Base-by-base conservation (phyloP, 2,888 invertebrate genomes). In the Machimus rusticus region DNA sequence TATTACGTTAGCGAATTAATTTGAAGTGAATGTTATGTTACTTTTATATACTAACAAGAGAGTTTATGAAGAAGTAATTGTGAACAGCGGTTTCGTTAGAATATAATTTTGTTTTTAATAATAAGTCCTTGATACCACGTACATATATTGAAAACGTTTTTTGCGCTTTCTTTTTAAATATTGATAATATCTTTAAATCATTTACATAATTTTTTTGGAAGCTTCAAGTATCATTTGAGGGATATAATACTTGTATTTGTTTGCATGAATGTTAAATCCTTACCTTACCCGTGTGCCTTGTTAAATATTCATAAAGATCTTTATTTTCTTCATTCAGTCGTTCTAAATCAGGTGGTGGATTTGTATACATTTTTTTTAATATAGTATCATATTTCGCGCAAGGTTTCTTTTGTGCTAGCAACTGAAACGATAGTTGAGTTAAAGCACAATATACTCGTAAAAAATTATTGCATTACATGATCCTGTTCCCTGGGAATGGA, bases 401-500 rank as follows among this genome's bases (percentile, higher is more conserved):
- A 2, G 92, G 91, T 87, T 93, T 93, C 90, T 94, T 94, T 89
- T 93, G 93, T 1, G 93, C 93, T 82, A 93, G 88, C 5, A 93
- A 87, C 92, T 92, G 28, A 43, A 79, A 86, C 23, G 74, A 79
- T 46, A 34, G 37, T 6, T 43, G 43, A 19, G 6, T 78, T 78
- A 78, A 34, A 51, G 39, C 16, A 19, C 5, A 23, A 86, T 34
- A 51, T 34, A 23, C 37, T 8, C 55, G 31, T 12, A 55, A 55
- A 55, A 9, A 39, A n/a, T 79, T 37, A n/a, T 23, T 39, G n/a
- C 16, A 93, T 92, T 93, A 97, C 97, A 93, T 95, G 95, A 92
- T 98, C 98, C 88, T 94, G 90, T 77, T 94, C 90, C 86, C 94
- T 93, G 0, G 98, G 96, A 39, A 95, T 93, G 0, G 96, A 95